Percentiles rank a stretch among this genome's conserved stretches.
phyloP scores from a whole-genome alignment of 1,140 invertebrate genomes.

The Hirudo medicinalis region DNA sequence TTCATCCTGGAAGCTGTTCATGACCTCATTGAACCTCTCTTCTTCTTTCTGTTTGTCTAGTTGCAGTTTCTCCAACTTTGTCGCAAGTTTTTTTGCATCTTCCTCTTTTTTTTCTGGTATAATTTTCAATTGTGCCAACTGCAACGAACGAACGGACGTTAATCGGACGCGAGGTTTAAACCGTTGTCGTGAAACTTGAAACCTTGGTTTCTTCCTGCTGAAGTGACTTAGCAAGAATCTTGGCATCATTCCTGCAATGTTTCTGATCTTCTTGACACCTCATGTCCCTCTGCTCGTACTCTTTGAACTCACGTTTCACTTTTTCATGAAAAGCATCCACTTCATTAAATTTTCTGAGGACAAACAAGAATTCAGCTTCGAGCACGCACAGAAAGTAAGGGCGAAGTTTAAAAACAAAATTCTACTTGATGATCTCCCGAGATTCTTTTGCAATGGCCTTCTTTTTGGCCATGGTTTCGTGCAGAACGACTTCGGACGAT shows the following conservation, averaged over 20 bases:
- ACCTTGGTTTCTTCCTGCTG: slow-evolving; percentile 40
- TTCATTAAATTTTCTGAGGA: slow-evolving; percentile 33
- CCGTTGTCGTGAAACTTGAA: neutral
- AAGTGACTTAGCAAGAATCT: slow-evolving; percentile 37
- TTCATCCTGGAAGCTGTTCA: slow-evolving; percentile 37
- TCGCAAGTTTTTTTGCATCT: slow-evolving; percentile 57
- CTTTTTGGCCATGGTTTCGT: slow-evolving; percentile 30
- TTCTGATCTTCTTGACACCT: slow-evolving; percentile 41
- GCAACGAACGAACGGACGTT: neutral
- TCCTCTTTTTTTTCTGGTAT: slow-evolving; percentile 57
- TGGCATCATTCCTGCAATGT: slow-evolving; percentile 37
- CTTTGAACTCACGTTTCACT: slow-evolving; percentile 36
- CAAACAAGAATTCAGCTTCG: slow-evolving; percentile 31
- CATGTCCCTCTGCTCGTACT: slow-evolving; percentile 41
- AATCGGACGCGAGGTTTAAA: too few species aligned
- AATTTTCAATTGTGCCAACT: slow-evolving; percentile 44
- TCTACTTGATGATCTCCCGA: slow-evolving; percentile 34
- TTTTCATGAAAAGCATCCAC: slow-evolving; percentile 36
- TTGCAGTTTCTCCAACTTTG: slow-evolving; percentile 40
- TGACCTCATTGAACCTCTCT: slow-evolving; percentile 34
- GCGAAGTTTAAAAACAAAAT: neutral
- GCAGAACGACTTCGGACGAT: slow-evolving; percentile 30
- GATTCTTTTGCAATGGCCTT: slow-evolving; percentile 32
- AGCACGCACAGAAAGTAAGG: too few species aligned
- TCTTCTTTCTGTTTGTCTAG: slow-evolving; percentile 38